Base-by-base conservation (phyloP, 2,113 vertebrate species). In the Cheilinus undulatus region DNA sequence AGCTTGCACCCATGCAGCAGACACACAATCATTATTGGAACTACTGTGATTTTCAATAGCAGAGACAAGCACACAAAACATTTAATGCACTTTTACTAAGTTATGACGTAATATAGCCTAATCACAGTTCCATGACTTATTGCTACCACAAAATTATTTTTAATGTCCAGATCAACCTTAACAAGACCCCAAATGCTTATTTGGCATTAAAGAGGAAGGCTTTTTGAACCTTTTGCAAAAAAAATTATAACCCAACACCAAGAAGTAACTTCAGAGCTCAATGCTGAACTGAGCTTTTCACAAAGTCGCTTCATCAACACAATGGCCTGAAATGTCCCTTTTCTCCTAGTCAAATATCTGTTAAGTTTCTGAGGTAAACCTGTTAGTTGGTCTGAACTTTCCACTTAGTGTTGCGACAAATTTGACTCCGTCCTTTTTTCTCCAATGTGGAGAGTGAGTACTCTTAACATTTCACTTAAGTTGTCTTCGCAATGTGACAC, bases 361-460 rank as follows among this genome's bases (percentile, higher is more conserved):
- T 68, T 64, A 73, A 82, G 72, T 80, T 76, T 85, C 76, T 90
- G 87, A 91, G 90, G 89, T 89, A 92, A 91, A 75, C 82, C 83
- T 88, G 86, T 82, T 89, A 79, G 84, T 77, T 78, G 82, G 73
- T 88, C 86, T 82, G 79, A 84, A 88, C 83, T 73, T 83, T 85
- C 76, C 85, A 87, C 83, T 88, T 88, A 87, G 84, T 82, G 88
- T 91, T 88, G 85, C 75, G 79, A 85, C 86, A 83, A 82, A 83
- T 82, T 81, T 85, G 61, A 90, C 87, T 83, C 72, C 3, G 46
- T 87, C 84, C 79, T 61, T 86, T 65, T 69, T 89, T 90, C 92
- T 93, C 92, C 92, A 94, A 94, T 93, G 93, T 94, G 93, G 92
- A 93, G 93, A 90, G 79, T 64, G 85, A 87, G 81, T 83, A 89